These are phyloP conservation scores for Carcina quercana DNA, from an alignment of 2,888 invertebrate genomes.

Conservation along the genomic window DNA sequence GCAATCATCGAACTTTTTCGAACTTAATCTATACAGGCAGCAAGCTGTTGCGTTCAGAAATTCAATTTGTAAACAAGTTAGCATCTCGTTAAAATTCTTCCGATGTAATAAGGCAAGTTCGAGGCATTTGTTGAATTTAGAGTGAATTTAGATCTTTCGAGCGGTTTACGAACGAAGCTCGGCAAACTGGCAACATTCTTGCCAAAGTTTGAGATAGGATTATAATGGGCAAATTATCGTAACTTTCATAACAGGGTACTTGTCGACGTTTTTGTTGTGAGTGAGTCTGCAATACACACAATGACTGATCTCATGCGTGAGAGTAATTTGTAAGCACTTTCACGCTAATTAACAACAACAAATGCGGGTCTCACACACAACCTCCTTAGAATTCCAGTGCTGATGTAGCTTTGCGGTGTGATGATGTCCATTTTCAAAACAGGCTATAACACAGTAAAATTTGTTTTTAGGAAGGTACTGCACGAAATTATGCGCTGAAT, in stretches of 20 bases:
- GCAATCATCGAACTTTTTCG: constrained; percentile 60
- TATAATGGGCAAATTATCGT: constrained; percentile 13
- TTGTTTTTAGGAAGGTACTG: too few species aligned
- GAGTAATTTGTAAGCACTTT: too few species aligned
- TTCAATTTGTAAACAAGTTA: constrained; percentile 72
- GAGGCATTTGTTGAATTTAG: constrained; percentile 41
- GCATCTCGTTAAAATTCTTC: constrained; percentile 69
- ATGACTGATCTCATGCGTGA: too few species aligned
- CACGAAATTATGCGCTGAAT: too few species aligned
- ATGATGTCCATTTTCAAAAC: too few species aligned
- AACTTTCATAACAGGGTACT: constrained; percentile 9
- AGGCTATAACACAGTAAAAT: too few species aligned
- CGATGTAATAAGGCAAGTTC: constrained; percentile 59
- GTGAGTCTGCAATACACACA: too few species aligned
- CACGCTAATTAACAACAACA: too few species aligned
- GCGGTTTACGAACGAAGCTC: constrained; percentile 8
- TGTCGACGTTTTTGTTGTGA: too few species aligned
- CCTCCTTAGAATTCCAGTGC: too few species aligned
- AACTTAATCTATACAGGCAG: constrained; percentile 62
- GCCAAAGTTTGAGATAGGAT: constrained; percentile 15
- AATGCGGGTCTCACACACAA: too few species aligned
- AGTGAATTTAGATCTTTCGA: constrained; percentile 25
- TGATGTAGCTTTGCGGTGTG: too few species aligned
- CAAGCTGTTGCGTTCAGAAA: constrained; percentile 61
- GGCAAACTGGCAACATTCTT: constrained; percentile 12